phyloP scores from a whole-genome alignment of 1,140 invertebrate species.

The Himalopsyche phryganea region DNA sequence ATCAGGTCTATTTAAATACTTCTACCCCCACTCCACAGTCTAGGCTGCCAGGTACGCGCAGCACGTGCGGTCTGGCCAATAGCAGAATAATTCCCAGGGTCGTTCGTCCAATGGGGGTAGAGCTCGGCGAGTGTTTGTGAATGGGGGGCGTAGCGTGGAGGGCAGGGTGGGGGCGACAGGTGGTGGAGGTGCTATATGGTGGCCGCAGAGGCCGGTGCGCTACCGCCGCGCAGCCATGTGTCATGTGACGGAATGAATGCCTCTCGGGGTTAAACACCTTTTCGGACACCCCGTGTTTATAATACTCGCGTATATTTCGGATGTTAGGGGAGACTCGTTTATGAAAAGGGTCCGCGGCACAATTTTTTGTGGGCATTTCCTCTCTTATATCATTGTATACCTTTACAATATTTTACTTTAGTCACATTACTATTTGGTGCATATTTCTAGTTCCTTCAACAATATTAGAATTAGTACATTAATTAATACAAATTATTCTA shows the following conservation, averaged over 20 bases:
- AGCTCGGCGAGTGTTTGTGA: slow-evolving; percentile 5
- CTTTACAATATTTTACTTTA: neutral
- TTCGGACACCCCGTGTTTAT: neutral
- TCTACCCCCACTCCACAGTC: slow-evolving; percentile 12
- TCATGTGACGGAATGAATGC: neutral
- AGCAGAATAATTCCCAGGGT: slow-evolving; percentile 7
- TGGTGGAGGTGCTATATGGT: slow-evolving; percentile 10
- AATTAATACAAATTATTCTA: too few species aligned
- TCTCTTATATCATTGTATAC: neutral
- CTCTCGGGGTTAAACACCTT: neutral
- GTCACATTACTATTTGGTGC: too few species aligned
- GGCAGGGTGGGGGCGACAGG: slow-evolving; percentile 2
- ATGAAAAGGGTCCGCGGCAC: neutral
- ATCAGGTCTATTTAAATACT: slow-evolving; percentile 27
- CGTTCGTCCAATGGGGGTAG: slow-evolving; percentile 2
- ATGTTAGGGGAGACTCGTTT: slow-evolving; percentile 1
- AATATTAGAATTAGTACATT: too few species aligned
- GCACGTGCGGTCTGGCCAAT: slow-evolving; percentile 33
- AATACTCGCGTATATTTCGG: neutral
- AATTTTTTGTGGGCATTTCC: neutral
- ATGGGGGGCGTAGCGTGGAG: slow-evolving; percentile 10
- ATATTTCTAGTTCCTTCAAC: too few species aligned
- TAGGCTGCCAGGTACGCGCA: slow-evolving; percentile 17
- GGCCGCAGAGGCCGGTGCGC: slow-evolving; percentile 1
- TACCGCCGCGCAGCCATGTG: neutral